Conservation (phyloP, 2,888 invertebrate species). For the Cantharis rustica region DNA sequence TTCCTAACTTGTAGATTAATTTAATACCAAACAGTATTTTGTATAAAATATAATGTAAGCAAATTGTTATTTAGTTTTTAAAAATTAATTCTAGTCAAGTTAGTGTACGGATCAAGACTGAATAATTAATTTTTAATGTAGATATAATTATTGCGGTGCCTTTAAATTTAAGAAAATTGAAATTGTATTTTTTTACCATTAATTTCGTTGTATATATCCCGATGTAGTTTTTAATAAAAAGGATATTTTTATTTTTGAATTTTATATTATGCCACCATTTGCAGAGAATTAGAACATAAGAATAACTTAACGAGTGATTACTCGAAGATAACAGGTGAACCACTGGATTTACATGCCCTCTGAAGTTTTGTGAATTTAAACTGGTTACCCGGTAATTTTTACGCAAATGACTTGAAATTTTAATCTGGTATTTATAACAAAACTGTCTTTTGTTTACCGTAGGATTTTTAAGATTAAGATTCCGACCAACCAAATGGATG, state of each 20-base stretch:
- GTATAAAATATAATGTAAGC: not conserved
- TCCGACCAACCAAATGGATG: too few species aligned
- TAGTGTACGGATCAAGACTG: not conserved
- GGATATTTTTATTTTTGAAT: not conserved
- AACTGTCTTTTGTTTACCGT: too few species aligned
- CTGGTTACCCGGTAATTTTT: too few species aligned
- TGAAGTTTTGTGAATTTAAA: too few species aligned
- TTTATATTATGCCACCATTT: not conserved
- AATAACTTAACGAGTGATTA: too few species aligned
- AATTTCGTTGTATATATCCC: not conserved
- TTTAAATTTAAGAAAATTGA: not conserved
- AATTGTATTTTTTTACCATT: not conserved
- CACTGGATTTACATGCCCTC: too few species aligned
- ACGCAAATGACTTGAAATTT: too few species aligned
- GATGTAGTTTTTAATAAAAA: not conserved
- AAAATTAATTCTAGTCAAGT: not conserved
- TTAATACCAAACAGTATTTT: not conserved
- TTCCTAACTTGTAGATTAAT: not conserved
- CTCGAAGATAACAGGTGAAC: too few species aligned
- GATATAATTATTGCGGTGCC: not conserved
- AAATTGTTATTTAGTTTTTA: not conserved
- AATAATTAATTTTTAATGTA: not conserved
- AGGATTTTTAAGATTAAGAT: too few species aligned
- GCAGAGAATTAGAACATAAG: too few species aligned
- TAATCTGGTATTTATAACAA: too few species aligned